Conservation (phyloP, 2,888 invertebrate species). For the Deroplatys truncata region DNA sequence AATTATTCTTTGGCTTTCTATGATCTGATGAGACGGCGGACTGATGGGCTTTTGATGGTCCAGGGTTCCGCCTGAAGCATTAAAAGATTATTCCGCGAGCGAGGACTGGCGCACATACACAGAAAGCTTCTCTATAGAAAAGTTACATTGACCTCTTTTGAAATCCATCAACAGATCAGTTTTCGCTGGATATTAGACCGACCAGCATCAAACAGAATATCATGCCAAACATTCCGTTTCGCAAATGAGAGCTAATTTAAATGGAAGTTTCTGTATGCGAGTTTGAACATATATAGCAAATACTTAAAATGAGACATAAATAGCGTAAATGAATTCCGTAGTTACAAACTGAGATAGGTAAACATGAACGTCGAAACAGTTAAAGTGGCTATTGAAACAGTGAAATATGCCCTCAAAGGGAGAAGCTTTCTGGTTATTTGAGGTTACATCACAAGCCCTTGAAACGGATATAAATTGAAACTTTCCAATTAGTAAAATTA, state of each 20-base stretch:
- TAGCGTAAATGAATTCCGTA: neutral
- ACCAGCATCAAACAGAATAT: neutral
- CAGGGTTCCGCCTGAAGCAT: conserved; percentile 22
- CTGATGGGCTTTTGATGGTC: conserved; percentile 23
- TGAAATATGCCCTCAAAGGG: neutral
- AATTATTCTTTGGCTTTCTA: conserved; percentile 21
- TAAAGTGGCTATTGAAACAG: neutral
- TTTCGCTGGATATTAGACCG: conserved; percentile 26
- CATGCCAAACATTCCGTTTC: neutral
- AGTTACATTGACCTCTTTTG: conserved; percentile 25
- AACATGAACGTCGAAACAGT: neutral
- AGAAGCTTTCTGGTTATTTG: neutral
- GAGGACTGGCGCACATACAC: neutral
- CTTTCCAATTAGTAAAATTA: neutral
- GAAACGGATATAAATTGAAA: neutral
- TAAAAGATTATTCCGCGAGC: conserved; percentile 19
- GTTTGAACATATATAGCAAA: neutral
- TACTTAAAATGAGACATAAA: neutral
- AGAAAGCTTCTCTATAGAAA: conserved; percentile 13
- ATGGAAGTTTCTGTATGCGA: neutral
- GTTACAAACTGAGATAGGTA: neutral
- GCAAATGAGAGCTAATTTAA: neutral
- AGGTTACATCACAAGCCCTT: neutral
- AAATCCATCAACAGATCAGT: conserved; percentile 42
- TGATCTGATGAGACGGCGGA: conserved; percentile 7